Base-by-base conservation (phyloP, 2,113 vertebrate genomes). In the Corydoras maculifer region DNA sequence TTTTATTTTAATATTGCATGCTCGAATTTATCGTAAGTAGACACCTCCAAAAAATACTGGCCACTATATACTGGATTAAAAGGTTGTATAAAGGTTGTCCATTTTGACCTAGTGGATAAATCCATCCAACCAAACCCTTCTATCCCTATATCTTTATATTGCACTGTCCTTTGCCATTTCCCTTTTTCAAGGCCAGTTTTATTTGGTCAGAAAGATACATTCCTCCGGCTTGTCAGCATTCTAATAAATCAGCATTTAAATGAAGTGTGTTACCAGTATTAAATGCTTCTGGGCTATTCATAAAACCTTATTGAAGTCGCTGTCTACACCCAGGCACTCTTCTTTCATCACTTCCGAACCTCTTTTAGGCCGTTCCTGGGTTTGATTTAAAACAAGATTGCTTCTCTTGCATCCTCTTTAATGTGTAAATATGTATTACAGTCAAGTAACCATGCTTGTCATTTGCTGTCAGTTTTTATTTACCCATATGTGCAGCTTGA, bases 361-460 rank as follows among this genome's bases (percentile, higher is more conserved):
- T 32, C 48, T 63, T 31, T 29, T 15, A 43, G 25, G 9, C 13
- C 9, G 65, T n/a, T 67, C 7, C 35, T 48, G 10, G 15, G 43
- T 51, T 18, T 68, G 65, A 68, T 15, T 58, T 43, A n/a, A 31
- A 53, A 57, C 53, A 43, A 68, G n/a, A 9, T 53, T 3, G 2
- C 13, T 31, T 51, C 49, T 14, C 63, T 32, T 3, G 13, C 15
- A 57, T 59, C 29, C 53, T 25, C 64, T 60, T 59, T 58, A 13
- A 59, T 32, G 71, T 67, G 57, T 54, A 67, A 67, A 61, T 73
- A 65, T 66, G 8, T 25, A 54, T n/a, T 11, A 35, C 18, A 60
- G 57, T 67, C 43, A 50, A 31, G 30, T 29, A 18, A 9, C 48
- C 57, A 61, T 29, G 55, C 35, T 51, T 53, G 43, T 60, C 55